These are phyloP conservation scores for Sarcophaga bullata DNA, from an alignment of 1,140 invertebrate species.

Conservation along the genomic window DNA sequence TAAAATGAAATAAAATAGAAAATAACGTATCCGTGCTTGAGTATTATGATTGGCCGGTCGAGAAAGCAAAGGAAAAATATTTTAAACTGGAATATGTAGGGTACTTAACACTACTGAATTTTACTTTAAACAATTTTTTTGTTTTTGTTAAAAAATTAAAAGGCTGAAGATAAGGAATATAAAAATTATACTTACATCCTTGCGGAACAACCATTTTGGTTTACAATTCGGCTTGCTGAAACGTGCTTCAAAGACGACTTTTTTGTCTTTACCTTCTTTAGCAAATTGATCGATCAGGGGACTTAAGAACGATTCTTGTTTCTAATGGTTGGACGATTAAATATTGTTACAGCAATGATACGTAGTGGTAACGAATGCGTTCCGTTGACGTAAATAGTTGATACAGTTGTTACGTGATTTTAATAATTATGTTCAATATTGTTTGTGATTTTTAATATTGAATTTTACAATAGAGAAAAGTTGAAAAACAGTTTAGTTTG, in stretches of 20 bases:
- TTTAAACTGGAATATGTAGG: no score
- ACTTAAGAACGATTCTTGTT: conserved; percentile 94
- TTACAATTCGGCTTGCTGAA: conserved; percentile 92
- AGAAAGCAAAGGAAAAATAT: no score
- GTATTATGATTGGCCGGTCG: no score
- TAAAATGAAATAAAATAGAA: no score
- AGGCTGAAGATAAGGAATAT: not conserved
- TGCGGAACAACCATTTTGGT: conserved; percentile 91
- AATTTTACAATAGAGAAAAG: conserved; percentile 22
- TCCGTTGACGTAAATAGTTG: not conserved
- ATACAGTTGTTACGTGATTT: conserved; percentile 36
- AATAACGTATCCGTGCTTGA: no score
- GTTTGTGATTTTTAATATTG: not conserved
- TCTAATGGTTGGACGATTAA: conserved; percentile 70
- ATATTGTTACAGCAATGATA: conserved; percentile 45
- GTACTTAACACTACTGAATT: no score
- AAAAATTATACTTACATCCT: conserved; percentile 79
- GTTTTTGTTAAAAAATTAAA: not conserved
- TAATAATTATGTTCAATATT: conserved; percentile 30
- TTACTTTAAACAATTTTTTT: no score
- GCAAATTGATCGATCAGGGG: conserved; percentile 93
- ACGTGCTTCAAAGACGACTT: conserved; percentile 87
- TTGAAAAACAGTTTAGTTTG: conserved; percentile 24
- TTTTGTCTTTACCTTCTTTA: conserved; percentile 98
- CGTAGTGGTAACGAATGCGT: conserved; percentile 34